These are phyloP conservation scores for Platysternon megacephalum DNA, from an alignment of 2,113 vertebrate species.

Conservation along the genomic window DNA sequence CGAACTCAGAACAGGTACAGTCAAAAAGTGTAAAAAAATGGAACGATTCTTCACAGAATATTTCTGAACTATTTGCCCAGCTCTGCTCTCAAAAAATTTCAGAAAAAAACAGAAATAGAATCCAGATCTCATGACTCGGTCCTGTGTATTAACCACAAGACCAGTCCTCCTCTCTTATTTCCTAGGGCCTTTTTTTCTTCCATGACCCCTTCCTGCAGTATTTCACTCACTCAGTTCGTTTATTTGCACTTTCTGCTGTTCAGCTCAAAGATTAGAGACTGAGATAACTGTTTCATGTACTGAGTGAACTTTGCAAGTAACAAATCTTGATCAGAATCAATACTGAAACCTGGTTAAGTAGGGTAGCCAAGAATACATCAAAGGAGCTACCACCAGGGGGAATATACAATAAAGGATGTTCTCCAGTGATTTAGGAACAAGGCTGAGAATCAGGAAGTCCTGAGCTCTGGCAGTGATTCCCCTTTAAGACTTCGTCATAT, in stretches of 20 bases:
- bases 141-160: accelerated
- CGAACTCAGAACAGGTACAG: not conserved
- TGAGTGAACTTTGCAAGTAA: not conserved
- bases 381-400: not conserved
- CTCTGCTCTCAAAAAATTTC: not conserved
- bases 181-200: not conserved
- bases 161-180: not conserved
- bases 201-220: not conserved
- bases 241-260: not conserved
- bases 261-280: too few species aligned
- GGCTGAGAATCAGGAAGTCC: not conserved
- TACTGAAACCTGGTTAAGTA: too few species aligned
- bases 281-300: too few species aligned
- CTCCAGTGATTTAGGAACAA: not conserved
- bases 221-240: not conserved
- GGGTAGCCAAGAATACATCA: not conserved
- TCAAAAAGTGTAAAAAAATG: accelerated
- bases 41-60: not conserved
- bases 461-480: not conserved
- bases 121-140: accelerated
- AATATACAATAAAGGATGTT: not conserved
- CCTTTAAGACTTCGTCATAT: not conserved
- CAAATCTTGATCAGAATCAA: not conserved
- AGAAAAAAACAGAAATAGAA: not conserved
- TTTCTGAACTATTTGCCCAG: not conserved